Evolutionary conservation across 2,113 vertebrate genomes (phyloP), one percentile per base, ranked within the genome.

Genomic region (Hemibagrus wyckioides): DNA sequence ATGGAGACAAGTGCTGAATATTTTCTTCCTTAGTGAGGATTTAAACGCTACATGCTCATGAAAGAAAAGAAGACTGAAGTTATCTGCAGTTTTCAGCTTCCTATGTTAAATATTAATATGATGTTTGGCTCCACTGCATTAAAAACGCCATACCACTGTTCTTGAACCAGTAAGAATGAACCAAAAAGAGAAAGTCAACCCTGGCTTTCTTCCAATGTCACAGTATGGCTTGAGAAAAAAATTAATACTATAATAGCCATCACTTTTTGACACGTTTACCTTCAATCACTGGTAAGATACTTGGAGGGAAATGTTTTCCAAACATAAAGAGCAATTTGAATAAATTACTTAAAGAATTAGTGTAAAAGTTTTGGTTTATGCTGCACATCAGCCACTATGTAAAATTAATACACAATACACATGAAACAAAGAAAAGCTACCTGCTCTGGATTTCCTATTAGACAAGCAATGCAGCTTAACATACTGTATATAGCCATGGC

Each of bases 321-420:
- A 81, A 59, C 19, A 28, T 59, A 57, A 10, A 82, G 82, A 21
- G 44, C 21, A 65, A 7, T 44, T 44, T 44, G n/a, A 82, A 54
- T 56, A 83, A 39, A 54, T 65, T 30, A 73, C 63, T 84, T 65
- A 21, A 84, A 73, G 21, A 83, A 33, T 84, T n/a, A 30, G 14
- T 4, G 44, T 67, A 3, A 57, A 50, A 52, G 83, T 19, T 59
- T 48, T 81, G 59, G 82, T 67, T 85, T 56, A 82, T 65, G n/a
- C 41, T 50, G 44, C 61, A 52, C 17, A 85, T 23, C 52, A 36
- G 17, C 36, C 65, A 48, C n/a, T 44, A 25, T 21, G 30, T 63
- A 9, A 76, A 85, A 17, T 28, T 15, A 9, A 5, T n/a, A n/a
- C n/a, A n/a, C n/a, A 84, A 63, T n/a, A 36, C 41, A 50, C 28